Base-by-base conservation (phyloP, 2,113 vertebrate genomes). In the Tauraco erythrolophus region DNA sequence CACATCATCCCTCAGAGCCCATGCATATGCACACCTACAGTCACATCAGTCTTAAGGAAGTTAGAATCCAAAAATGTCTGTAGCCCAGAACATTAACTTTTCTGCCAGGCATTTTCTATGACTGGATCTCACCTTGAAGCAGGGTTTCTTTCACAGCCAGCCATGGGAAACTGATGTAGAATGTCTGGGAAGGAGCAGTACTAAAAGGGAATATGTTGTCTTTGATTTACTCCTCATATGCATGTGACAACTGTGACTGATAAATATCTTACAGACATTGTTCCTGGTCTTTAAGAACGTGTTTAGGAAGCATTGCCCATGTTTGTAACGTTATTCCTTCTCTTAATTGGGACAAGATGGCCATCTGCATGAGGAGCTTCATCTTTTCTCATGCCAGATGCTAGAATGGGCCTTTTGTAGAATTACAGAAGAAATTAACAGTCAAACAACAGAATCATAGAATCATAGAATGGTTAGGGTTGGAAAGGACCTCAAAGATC, bases 1-100 rank as follows among this genome's bases (percentile, higher is more conserved):
- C 35, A 51, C 43, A 58, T 22, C 30, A 31, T 14, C 16, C 69
- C 35, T 76, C 50, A 61, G 16, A 62, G n/a, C 43, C 37, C 17
- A n/a, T 1, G 2, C 3, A 2, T 31, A 15, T 2, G 2, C 31
- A 62, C 18, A 24, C 0, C 0, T 68, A 43, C 69, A 54, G 28
- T 6, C 19, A 2, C 8, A 23, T 25, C 31, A 17, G 18, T 60
- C 37, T 37, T n/a, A 50, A 64, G 54, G 30, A 45, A 74, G 83
- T 37, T 41, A 25, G 60, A 57, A 46, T 0, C 6, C 21, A 27
- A 53, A 57, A 69, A 41, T 18, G 6, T 19, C 27, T 37, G 9
- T 33, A 33, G 25, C 37, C 14, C 50, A 11, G 5, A 66, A 46
- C 24, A 86, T 24, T 6, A 60, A 5, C 10, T 51, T 70, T 75